Evolutionary conservation across 2,888 invertebrate genomes (phyloP).

Genomic region (Orchesellides sinensis): DNA sequence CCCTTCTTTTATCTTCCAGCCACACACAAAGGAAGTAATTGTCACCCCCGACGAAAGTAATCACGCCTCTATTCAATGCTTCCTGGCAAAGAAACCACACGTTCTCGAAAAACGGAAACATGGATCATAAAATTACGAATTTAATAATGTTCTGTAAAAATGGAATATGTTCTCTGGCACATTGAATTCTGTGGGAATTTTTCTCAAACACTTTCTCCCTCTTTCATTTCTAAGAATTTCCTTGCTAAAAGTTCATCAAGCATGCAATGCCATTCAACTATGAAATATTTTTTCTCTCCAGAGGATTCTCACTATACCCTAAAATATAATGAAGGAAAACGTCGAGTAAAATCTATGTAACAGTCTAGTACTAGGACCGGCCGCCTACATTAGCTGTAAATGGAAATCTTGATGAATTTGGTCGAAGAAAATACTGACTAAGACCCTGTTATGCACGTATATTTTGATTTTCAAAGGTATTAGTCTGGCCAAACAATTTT

Average conservation of each 20-base stretch:
- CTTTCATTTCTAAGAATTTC: slow-evolving; percentile 9
- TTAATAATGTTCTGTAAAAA: background rate
- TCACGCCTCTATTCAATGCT: slow-evolving; percentile 45
- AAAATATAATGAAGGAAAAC: too few relatives aligned
- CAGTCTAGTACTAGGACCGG: too few relatives aligned
- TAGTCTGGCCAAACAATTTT: too few relatives aligned
- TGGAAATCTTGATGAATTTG: too few relatives aligned
- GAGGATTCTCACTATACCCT: background rate
- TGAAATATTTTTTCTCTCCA: slow-evolving; percentile 37
- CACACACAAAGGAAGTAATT: slow-evolving; percentile 41
- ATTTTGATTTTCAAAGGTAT: too few relatives aligned
- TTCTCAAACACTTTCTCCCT: slow-evolving; percentile 11
- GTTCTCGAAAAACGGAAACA: slow-evolving; percentile 37
- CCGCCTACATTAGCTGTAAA: too few relatives aligned
- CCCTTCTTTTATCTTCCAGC: slow-evolving; percentile 20
- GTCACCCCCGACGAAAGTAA: slow-evolving; percentile 43
- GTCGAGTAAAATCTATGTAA: too few relatives aligned
- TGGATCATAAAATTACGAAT: slow-evolving; percentile 36
- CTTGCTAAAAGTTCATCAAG: slow-evolving; percentile 44
- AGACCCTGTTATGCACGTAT: too few relatives aligned
- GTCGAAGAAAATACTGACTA: too few relatives aligned
- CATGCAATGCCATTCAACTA: slow-evolving; percentile 50
- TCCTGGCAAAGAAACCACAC: slow-evolving; percentile 51
- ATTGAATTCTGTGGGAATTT: background rate
- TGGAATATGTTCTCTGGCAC: background rate